Evolutionary conservation across 2,797 vertebrate genomes (phyloP).

Genomic region (Pangasius larnaudii): DNA sequence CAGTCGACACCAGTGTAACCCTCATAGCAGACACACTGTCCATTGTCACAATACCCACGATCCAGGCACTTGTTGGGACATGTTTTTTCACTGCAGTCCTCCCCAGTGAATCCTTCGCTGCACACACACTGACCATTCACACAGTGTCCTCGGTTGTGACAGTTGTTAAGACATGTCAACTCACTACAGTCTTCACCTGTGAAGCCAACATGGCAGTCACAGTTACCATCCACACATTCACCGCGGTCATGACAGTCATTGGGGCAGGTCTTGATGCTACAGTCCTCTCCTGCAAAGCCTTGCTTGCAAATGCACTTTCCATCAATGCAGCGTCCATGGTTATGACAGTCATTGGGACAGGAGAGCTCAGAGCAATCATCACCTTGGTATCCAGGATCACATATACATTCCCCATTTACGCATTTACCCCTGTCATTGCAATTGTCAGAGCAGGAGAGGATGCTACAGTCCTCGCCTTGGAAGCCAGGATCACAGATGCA

Average conservation of each 20-base stretch:
- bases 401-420: constrained; percentile 83
- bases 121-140: constrained; percentile 85
- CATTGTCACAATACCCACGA: constrained; percentile 82
- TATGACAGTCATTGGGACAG: constrained; percentile 82
- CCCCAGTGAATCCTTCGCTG: constrained; percentile 80
- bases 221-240: constrained; percentile 83
- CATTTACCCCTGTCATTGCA: constrained; percentile 85
- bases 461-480: constrained; percentile 80
- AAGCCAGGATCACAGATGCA: constrained; percentile 92
- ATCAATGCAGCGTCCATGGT: constrained; percentile 77
- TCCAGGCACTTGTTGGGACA: constrained; percentile 85
- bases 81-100: constrained; percentile 69
- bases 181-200: constrained; percentile 83
- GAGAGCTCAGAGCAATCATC: constrained; percentile 83
- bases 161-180: constrained; percentile 83
- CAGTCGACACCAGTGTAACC: constrained; percentile 86
- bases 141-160: constrained; percentile 80
- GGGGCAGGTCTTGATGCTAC: constrained; percentile 82
- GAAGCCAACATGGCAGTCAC: constrained; percentile 79
- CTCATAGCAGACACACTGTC: constrained; percentile 78
- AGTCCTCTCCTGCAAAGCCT: constrained; percentile 79
- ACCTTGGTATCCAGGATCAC: constrained; percentile 80
- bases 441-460: constrained; percentile 83
- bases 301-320: constrained; percentile 82
- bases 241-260: constrained; percentile 82